Evolutionary conservation across 1,140 invertebrate genomes (phyloP).

Genomic region (Drosophila kurseongensis): DNA sequence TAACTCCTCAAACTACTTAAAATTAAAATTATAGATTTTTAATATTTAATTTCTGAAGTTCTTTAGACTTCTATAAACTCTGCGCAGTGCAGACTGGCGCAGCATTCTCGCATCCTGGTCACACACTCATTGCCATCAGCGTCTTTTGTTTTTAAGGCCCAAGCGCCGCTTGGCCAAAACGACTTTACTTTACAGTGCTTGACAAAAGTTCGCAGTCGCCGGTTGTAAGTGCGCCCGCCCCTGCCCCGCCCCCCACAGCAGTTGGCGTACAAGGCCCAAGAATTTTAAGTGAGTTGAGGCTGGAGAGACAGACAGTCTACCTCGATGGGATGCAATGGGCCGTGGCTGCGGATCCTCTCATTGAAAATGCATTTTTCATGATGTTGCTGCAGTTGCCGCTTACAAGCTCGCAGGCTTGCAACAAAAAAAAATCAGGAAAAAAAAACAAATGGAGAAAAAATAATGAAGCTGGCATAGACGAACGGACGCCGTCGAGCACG

Average conservation of each 20-base stretch:
- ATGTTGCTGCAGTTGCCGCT: conserved; percentile 60
- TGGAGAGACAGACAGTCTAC: conserved; percentile 61
- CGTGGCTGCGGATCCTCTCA: conserved; percentile 48
- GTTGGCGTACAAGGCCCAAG: conserved; percentile 67
- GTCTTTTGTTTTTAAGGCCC: conserved; percentile 74
- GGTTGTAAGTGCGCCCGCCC: conserved; percentile 50
- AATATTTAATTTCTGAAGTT: no score
- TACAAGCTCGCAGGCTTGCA: conserved; percentile 31
- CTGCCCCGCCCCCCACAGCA: conserved; percentile 5
- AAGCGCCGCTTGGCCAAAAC: conserved; percentile 68
- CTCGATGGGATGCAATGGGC: conserved; percentile 35
- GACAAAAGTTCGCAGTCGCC: conserved; percentile 66
- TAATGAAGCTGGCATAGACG: conserved; percentile 84
- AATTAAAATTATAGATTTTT: no score
- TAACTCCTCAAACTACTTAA: no score
- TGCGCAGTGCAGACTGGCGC: not conserved
- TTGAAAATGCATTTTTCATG: conserved; percentile 84
- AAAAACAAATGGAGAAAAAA: conserved; percentile 56
- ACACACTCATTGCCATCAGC: conserved; percentile 56
- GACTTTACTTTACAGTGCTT: conserved; percentile 81
- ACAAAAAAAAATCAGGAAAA: not conserved
- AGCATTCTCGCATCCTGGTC: conserved; percentile 32
- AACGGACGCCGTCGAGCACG: conserved; percentile 82
- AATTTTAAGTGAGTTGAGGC: conserved; percentile 80
- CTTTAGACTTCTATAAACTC: no score